Base-by-base conservation (phyloP, 1,140 invertebrate genomes). In the Stegodyphus mimosarum region DNA sequence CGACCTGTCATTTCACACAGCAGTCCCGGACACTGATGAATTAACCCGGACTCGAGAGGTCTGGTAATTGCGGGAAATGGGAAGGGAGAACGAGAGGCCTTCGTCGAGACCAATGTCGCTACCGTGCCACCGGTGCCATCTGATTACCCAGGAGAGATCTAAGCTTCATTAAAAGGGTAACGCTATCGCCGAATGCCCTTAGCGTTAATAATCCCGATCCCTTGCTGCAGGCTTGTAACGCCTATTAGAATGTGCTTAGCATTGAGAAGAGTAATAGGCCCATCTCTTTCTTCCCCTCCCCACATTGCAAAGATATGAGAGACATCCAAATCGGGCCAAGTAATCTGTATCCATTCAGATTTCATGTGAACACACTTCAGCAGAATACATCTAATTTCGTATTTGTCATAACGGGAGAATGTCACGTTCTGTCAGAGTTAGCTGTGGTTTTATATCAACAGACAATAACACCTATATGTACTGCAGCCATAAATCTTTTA, bases 11-110 rank as follows among this genome's bases (percentile, higher is more conserved):
- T 72, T 81, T 63, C 69, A 67, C 69, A 72, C 78, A 81, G 78
- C 78, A 81, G 67, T 63, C 11, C 17, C 52, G 33, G 78, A 81
- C 78, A 81, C 78, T 81, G 78, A 81, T 81, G 78, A 81, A 81
- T 81, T 81, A 81, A 72, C 69, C 78, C 69, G 13, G 78, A 64
- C 69, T 81, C 52, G 69, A 33, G 64, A 10, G 15, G 49, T 50
- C 60, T 9, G 63, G 78, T 81, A 81, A 81, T 81, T 81, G 78
- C 78, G 67, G 64, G 53, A 15, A 60, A 10, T 18, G 15, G 17
- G 66, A 66, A 55, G 55, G 70, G 7, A 52, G n/a, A 74, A n/a
- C 11, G 48, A 53, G 33, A 69, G 74, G 77, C 53, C 18, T 55
- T 76, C 15, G 49, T 51, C 53, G 50, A 53, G 15, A 15, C 49